Evolutionary conservation across 2,113 vertebrate species (phyloP).

Genomic region (Poecile atricapillus): DNA sequence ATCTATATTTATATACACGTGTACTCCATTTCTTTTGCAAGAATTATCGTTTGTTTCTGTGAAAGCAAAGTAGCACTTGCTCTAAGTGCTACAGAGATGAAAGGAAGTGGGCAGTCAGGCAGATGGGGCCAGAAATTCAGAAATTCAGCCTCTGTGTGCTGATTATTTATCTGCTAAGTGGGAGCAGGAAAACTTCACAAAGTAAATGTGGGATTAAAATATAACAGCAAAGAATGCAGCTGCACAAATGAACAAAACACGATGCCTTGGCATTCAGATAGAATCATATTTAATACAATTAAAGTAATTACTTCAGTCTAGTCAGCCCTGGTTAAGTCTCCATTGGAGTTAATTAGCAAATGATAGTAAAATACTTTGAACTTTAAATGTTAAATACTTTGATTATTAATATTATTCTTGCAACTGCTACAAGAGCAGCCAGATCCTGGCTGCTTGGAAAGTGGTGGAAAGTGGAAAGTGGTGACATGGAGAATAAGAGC

Average conservation of each 20-base stretch:
- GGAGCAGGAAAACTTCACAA: not conserved
- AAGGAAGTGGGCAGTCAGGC: not conserved
- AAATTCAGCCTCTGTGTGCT: not conserved
- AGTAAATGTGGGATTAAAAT: not conserved
- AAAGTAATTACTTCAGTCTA: conserved; percentile 27
- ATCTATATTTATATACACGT: accelerated
- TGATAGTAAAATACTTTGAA: conserved; percentile 1
- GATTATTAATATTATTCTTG: not conserved
- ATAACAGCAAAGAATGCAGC: not conserved
- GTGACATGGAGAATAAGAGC: not conserved
- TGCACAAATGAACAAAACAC: not conserved
- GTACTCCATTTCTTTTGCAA: not conserved
- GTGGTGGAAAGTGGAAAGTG: not conserved
- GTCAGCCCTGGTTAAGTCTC: conserved; percentile 3
- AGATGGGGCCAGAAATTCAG: not conserved
- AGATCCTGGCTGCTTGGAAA: not conserved
- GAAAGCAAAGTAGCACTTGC: not conserved
- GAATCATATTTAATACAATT: not conserved
- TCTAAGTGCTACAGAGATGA: not conserved
- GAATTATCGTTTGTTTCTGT: not conserved
- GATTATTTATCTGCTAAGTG: not conserved
- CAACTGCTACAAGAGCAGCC: not conserved
- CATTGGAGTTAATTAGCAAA: conserved; percentile 19
- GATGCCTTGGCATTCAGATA: not conserved
- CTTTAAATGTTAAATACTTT: conserved; percentile 12